phyloP scores from a whole-genome alignment of 2,113 vertebrate genomes.

The Podilymbus podiceps region DNA sequence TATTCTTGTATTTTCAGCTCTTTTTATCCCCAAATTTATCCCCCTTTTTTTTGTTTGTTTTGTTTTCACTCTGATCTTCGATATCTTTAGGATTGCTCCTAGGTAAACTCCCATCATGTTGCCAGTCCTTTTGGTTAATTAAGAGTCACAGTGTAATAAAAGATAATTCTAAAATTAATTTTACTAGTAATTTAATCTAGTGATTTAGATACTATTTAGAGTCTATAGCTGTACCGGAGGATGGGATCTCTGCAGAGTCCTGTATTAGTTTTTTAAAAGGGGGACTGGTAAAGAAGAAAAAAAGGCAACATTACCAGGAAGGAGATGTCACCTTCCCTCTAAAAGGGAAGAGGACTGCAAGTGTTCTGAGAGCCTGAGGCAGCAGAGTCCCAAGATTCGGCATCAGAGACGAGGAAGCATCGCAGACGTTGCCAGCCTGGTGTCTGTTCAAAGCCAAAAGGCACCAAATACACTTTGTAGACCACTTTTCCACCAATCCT shows the following conservation, averaged over 20 bases:
- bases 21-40: neutral
- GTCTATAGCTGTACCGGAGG: neutral
- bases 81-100: neutral
- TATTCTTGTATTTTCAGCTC: neutral
- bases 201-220: neutral
- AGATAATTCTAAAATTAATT: slow-evolving; percentile 3
- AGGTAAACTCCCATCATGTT: neutral
- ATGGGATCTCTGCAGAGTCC: neutral
- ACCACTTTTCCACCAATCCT: neutral
- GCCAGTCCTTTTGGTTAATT: neutral
- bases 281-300: neutral
- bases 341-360: neutral
- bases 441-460: neutral
- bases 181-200: neutral
- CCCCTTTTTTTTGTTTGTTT: neutral
- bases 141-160: neutral
- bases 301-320: neutral
- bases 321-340: neutral
- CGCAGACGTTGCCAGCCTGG: neutral
- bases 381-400: neutral
- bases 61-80: neutral
- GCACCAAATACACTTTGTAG: neutral
- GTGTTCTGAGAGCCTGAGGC: neutral
- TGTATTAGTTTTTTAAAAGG: neutral
- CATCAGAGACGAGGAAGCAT: neutral